Conservation (phyloP, 2,888 invertebrate genomes). For the Eledone cirrhosa region DNA sequence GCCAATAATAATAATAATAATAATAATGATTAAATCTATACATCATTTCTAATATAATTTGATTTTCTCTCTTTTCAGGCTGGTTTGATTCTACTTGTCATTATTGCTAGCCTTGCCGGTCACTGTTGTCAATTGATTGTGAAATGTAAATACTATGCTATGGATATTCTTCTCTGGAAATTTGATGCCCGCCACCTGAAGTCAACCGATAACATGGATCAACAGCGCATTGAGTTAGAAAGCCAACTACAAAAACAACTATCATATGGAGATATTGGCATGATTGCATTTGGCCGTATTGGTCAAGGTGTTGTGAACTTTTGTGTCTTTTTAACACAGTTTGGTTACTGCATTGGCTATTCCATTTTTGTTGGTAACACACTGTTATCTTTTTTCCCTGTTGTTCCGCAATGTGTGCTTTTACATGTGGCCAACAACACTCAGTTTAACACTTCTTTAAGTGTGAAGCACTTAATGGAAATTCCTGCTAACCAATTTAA, state of each 20-base stretch:
- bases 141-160: conserved; percentile 57
- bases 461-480: neutral
- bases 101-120: conserved; percentile 59
- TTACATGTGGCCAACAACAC: neutral
- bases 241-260: conserved; percentile 45
- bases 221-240: conserved; percentile 32
- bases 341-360: conserved; percentile 60
- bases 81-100: conserved; percentile 53
- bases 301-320: conserved; percentile 58
- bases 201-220: conserved; percentile 3
- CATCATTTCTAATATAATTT: too few relatives aligned
- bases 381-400: conserved; percentile 54
- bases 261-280: conserved; percentile 63
- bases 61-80: conserved; percentile 48
- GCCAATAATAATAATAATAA: too few relatives aligned
- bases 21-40: too few relatives aligned
- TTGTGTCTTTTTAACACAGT: conserved; percentile 61
- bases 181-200: conserved; percentile 21
- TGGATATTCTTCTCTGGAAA: conserved; percentile 38
- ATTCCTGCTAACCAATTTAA: neutral
- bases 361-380: conserved; percentile 65
- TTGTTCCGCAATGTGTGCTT: conserved; percentile 29
- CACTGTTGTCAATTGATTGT: conserved; percentile 63
- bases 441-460: neutral
- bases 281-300: conserved; percentile 49